Percentiles rank a stretch among this genome's conserved stretches.
phyloP scores from a whole-genome alignment of 2,113 vertebrate genomes.

The Petromus typicus region DNA sequence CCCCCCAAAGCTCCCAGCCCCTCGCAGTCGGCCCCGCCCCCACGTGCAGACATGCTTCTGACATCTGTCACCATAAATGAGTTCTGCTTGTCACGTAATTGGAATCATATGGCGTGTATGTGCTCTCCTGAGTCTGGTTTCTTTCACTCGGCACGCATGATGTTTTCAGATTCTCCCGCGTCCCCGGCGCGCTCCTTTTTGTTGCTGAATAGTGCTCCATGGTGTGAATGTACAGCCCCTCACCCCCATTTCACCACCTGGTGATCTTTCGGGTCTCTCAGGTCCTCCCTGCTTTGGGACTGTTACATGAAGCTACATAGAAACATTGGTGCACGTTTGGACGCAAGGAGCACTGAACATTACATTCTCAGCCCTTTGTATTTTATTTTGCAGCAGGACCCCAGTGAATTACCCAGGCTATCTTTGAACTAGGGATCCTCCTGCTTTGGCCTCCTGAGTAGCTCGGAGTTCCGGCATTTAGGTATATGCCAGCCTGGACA shows the following conservation, averaged over 20 bases:
- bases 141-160: neutral
- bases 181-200: neutral
- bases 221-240: accelerated
- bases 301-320: neutral
- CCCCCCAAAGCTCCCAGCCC: neutral
- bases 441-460: neutral
- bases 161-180: too few species aligned
- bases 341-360: neutral
- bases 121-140: neutral
- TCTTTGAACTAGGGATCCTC: neutral
- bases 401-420: neutral
- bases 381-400: neutral
- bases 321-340: neutral
- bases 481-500: neutral
- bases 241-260: neutral
- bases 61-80: neutral
- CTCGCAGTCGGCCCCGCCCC: neutral
- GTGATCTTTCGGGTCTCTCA: neutral
- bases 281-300: neutral
- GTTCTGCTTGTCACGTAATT: conserved; percentile 13
- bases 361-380: neutral
- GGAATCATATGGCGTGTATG: neutral
- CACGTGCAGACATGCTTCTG: neutral
- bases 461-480: neutral
- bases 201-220: neutral